A percentile compares a stretch with the other conserved stretches of the same genome.
These are phyloP conservation scores for Crotalus horridus DNA, from an alignment of 2,113 vertebrate species.

Conservation along the genomic window DNA sequence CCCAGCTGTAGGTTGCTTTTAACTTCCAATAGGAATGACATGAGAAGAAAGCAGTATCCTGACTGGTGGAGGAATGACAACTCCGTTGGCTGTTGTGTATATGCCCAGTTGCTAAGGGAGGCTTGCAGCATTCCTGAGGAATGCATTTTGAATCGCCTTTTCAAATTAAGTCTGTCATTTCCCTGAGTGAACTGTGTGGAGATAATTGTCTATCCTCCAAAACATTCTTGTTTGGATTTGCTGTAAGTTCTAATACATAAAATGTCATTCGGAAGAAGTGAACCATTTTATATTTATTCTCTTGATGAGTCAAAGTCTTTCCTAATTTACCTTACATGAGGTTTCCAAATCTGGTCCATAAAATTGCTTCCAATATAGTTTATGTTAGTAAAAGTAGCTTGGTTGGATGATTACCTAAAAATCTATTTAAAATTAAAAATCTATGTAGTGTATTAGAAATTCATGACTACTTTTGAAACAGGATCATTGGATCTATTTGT, in stretches of 20 bases:
- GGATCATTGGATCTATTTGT: not conserved
- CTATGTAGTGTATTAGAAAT: not conserved
- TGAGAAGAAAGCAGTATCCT: not conserved
- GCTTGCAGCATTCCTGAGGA: not conserved
- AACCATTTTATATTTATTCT: not conserved
- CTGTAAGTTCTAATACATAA: not conserved
- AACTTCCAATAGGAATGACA: not conserved
- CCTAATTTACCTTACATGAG: not conserved
- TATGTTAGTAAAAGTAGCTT: not conserved
- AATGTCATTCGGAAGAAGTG: not conserved
- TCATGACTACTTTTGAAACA: not conserved
- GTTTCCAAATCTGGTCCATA: not conserved
- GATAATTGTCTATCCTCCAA: not conserved
- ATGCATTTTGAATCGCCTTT: not conserved
- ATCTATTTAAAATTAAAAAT: not conserved
- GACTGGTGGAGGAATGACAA: not conserved
- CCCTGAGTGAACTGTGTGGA: not conserved
- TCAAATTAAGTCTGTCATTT: not conserved
- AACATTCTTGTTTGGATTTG: not conserved
- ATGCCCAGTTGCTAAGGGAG: not conserved
- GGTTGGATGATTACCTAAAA: not conserved
- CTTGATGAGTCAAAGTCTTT: not conserved
- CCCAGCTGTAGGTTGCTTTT: not conserved
- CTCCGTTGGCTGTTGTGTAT: not conserved
- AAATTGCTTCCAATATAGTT: not conserved